Evolutionary conservation across 2,888 invertebrate genomes (phyloP), one percentile per base, ranked within the genome.

Genomic region (Lasioglossum villosulum): DNA sequence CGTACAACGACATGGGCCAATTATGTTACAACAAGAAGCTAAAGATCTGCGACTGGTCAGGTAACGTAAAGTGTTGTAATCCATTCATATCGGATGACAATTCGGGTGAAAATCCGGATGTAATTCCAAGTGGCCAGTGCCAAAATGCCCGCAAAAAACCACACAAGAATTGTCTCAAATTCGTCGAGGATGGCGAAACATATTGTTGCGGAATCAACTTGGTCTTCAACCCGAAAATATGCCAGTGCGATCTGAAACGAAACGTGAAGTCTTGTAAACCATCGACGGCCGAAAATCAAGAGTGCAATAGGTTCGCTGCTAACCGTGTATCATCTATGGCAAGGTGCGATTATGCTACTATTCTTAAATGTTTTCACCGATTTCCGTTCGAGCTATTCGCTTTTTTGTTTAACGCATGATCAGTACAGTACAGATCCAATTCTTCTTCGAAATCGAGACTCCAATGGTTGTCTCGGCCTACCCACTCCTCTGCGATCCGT

Each of bases 201-300:
- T 1, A 0, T 0, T 59, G 59, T 27, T 59, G 59, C 59, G 1
- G 4, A 27, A 1, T 0, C 27, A 14, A 14, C 4, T 1, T 0
- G 12, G 27, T 0, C 4, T 59, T 59, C 59, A 59, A 59, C 5
- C 4, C 14, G 14, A 1, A 0, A 1, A 0, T 59, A 14, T 59
- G 59, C 14, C 0, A 1, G 2, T 59, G 59, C 59, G 59, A 59
- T n/a, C 27, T 27, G n/a, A 1, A 0, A 14, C 0, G 0, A 14
- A 59, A 59, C 27, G 59, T 59, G 27, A 0, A 0, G 27, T 27
- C 14, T 14, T 59, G 59, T 27, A 0, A 4, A 0, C 59, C 59
- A 16, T 2, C 59, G 27, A 0, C 0, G 0, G 2, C 10, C 3
- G 4, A 56, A 2, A 14, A 0, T 1, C 10, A 0, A 59, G 59